These are phyloP conservation scores for Platichthys flesus DNA, from an alignment of 2,113 vertebrate species.

Conservation along the genomic window DNA sequence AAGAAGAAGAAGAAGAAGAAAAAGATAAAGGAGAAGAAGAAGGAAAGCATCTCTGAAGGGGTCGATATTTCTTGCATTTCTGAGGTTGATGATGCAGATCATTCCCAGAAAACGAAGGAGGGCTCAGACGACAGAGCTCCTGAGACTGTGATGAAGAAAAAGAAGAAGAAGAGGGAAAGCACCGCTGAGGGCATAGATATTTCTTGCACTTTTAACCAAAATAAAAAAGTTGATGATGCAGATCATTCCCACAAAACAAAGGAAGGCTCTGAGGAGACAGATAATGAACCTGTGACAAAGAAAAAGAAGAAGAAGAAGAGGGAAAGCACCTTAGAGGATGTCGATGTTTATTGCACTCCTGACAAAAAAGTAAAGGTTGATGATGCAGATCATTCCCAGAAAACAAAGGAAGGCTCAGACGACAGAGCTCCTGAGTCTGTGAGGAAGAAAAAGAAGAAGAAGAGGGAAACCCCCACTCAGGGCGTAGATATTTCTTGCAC, in stretches of 20 bases:
- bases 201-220: not conserved
- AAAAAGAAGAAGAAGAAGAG: constrained; percentile 14
- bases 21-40: constrained; percentile 6
- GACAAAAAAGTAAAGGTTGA: not conserved
- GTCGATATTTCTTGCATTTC: not conserved
- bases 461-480: not conserved
- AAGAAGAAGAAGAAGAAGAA: not conserved
- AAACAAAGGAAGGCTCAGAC: not conserved
- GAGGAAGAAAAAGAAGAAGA: constrained; percentile 23
- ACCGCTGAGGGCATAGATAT: not conserved
- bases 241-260: not conserved
- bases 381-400: not conserved
- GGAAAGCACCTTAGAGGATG: not conserved
- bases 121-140: not conserved
- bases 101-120: not conserved
- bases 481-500: not conserved
- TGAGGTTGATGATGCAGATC: not conserved
- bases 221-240: not conserved
- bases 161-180: constrained; percentile 9
- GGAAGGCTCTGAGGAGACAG: not conserved
- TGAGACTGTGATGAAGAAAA: not conserved
- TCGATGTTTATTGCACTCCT: not conserved
- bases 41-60: not conserved
- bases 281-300: not conserved
- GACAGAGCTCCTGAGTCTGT: not conserved